phyloP scores from a whole-genome alignment of 2,888 invertebrate species.

The Oscheius myriophilus region DNA sequence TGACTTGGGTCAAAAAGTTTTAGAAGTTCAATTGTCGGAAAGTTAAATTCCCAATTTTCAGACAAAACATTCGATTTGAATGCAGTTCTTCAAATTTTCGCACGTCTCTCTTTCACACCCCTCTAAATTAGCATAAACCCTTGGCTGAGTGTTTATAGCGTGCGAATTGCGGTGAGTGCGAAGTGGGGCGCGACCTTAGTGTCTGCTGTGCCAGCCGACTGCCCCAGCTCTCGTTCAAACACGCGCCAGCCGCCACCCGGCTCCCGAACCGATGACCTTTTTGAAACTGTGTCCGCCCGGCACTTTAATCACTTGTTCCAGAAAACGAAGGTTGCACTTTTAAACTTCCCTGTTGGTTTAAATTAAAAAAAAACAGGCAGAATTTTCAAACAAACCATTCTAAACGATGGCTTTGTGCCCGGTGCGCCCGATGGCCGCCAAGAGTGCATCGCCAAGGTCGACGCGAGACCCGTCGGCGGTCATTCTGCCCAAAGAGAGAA shows the following conservation, averaged over 20 bases:
- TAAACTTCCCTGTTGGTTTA: too few species aligned
- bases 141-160: background rate
- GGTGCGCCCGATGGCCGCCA: conserved; percentile 2
- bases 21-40: too few species aligned
- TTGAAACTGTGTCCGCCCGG: too few species aligned
- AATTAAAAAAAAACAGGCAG: too few species aligned
- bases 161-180: conserved; percentile 21
- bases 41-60: too few species aligned
- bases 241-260: conserved; percentile 9
- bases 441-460: conserved; percentile 21
- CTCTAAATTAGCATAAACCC: background rate
- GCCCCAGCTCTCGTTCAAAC: conserved; percentile 22
- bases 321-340: too few species aligned
- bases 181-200: conserved; percentile 32
- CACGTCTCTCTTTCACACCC: conserved; percentile 22
- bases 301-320: background rate
- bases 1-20: too few species aligned
- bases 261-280: conserved; percentile 1
- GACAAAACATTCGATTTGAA: too few species aligned
- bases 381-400: too few species aligned
- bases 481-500: too few species aligned
- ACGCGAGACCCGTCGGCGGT: conserved; percentile 1
- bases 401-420: background rate
- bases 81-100: conserved; percentile 1
- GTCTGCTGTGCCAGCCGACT: conserved; percentile 25